Evolutionary conservation across 1,140 invertebrate species (phyloP), one percentile per base, ranked within the genome.

Genomic region (Drosophila micromelanica): DNA sequence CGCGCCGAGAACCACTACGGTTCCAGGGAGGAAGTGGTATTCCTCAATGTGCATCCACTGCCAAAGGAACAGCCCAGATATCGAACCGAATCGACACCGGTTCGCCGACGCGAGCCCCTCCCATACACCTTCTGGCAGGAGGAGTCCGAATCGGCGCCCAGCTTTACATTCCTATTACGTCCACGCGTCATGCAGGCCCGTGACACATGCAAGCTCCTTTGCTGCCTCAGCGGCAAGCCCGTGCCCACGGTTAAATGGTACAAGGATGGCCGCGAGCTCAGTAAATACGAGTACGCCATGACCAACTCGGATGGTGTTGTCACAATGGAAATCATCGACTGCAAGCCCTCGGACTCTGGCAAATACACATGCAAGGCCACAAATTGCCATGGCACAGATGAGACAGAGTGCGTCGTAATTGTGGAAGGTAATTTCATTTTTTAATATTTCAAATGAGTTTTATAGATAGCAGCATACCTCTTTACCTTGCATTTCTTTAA

Each of bases 1-100:
- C 94, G 97, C 43, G 99, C 99, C 3, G 98, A 99, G 92, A 99
- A 99, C 94, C 97, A 98, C 91, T 99, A 99, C 92, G 99, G 99
- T 49, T 97, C 96, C 85, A 95, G 97, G 78, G 98, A 99, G 93
- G 98, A 99, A 93, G 96, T 98, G 51, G 98, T 99, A 5, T 99
- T 98, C 94, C 94, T 99, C 3, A 99, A 99, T 91, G 98, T 99
- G 23, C 98, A 99, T 95, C 97, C 97, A 73, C 90, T 97, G 55
- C 97, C 97, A 3, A 96, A 95, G 87, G 96, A 96, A 86, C 94
- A 96, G 73, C 96, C 96, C 12, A 94, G 94, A 68, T 97, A 97
- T 92, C 95, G 94, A 84, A 95, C 95, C 37, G 96, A 97, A 92
- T 93, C 95, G 42, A 94, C 94, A 80, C 82, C 94, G 17, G 92